Percentiles rank a stretch among this genome's conserved stretches.
phyloP scores from a whole-genome alignment of 2,797 vertebrate genomes.

The Chaetodon trifasciatus region DNA sequence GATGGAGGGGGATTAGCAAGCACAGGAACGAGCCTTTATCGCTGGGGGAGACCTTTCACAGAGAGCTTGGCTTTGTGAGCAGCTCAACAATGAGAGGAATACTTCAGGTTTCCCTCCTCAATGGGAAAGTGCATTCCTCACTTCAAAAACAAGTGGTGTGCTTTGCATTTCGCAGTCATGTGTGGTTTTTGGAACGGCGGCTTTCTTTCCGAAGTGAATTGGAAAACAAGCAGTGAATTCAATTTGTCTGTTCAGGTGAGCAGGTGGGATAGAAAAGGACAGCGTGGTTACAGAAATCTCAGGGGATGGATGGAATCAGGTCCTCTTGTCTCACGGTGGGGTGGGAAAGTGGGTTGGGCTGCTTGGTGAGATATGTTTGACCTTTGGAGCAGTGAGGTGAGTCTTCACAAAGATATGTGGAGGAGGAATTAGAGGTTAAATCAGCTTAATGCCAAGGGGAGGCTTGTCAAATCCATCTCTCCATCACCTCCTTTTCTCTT shows the following conservation, averaged over 20 bases:
- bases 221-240: conserved; percentile 34
- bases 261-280: conserved; percentile 41
- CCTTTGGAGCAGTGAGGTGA: conserved; percentile 9
- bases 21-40: conserved; percentile 50
- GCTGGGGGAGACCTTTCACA: conserved; percentile 46
- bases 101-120: conserved; percentile 64
- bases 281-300: conserved; percentile 5
- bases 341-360: conserved; percentile 2
- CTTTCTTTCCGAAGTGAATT: conserved; percentile 11
- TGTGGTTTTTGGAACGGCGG: conserved; percentile 21
- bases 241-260: conserved; percentile 47
- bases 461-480: background rate
- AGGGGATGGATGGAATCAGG: conserved; percentile 14
- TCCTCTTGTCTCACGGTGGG: background rate
- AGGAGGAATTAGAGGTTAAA: conserved; percentile 20
- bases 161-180: conserved; percentile 57
- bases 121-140: conserved; percentile 68
- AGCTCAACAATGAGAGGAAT: conserved; percentile 63
- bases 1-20: conserved; percentile 40
- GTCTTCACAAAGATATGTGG: background rate
- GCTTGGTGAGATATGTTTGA: conserved; percentile 21
- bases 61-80: conserved; percentile 54
- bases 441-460: background rate
- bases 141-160: conserved; percentile 68
- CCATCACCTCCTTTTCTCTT: background rate